Conservation (phyloP, 2,113 vertebrate genomes). For the Oryzias curvinotus region DNA sequence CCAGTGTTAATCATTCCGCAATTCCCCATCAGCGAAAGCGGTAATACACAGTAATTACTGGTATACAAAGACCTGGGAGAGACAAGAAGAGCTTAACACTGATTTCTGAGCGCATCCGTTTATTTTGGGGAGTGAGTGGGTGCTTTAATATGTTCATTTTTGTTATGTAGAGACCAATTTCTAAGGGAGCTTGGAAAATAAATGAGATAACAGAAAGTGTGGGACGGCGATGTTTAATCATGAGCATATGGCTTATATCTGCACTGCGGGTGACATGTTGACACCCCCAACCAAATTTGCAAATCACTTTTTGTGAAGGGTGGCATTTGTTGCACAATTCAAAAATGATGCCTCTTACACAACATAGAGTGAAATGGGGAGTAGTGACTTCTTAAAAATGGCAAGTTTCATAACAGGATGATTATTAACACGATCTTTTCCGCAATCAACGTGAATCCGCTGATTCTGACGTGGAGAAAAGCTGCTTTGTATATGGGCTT, state of each 20-base stretch:
- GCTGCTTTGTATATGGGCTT: too few species aligned
- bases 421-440: too few species aligned
- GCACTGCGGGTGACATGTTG: conserved; percentile 2
- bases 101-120: neutral
- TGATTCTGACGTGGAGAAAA: too few species aligned
- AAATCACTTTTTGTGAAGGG: neutral
- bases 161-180: conserved; percentile 36
- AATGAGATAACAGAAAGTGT: neutral
- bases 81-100: conserved; percentile 16
- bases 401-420: too few species aligned
- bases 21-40: conserved; percentile 21
- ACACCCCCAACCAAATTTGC: neutral
- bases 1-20: conserved; percentile 49
- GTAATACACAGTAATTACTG: conserved; percentile 62
- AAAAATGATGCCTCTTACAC: too few species aligned
- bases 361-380: too few species aligned
- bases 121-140: neutral
- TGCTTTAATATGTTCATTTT: conserved; percentile 10
- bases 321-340: neutral
- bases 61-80: conserved; percentile 35
- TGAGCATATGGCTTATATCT: conserved; percentile 19
- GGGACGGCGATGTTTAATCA: conserved; percentile 7
- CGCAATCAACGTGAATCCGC: too few species aligned
- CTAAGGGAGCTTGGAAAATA: conserved; percentile 2
- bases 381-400: too few species aligned